A percentile compares a stretch with the other conserved stretches of the same genome.
phyloP scores from a whole-genome alignment of 2,113 vertebrate genomes.

The Gobiocypris rarus region DNA sequence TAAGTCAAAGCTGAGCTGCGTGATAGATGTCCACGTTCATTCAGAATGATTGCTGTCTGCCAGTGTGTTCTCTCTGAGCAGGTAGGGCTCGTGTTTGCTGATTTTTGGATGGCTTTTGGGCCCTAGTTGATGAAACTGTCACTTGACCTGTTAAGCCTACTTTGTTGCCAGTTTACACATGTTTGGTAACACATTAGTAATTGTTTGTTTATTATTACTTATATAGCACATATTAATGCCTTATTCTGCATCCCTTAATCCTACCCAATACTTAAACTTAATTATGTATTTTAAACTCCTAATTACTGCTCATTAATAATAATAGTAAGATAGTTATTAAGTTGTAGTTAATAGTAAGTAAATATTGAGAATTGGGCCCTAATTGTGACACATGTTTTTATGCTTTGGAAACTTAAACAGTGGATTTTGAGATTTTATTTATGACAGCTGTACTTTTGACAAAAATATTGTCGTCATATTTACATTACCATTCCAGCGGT shows the following conservation, averaged over 20 bases:
- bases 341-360: too few species aligned
- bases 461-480: background rate
- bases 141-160: background rate
- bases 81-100: background rate
- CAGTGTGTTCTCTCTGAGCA: constrained; percentile 22
- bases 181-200: too few species aligned
- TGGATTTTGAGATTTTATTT: too few species aligned
- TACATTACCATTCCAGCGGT: background rate
- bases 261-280: too few species aligned
- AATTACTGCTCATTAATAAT: too few species aligned
- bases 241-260: too few species aligned
- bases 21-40: background rate
- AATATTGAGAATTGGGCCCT: too few species aligned
- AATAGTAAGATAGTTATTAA: too few species aligned
- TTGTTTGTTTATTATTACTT: too few species aligned
- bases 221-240: too few species aligned
- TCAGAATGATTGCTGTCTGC: background rate
- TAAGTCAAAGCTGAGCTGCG: background rate
- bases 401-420: background rate
- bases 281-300: too few species aligned
- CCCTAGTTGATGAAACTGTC: background rate
- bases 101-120: background rate
- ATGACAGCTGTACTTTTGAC: background rate
- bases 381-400: background rate
- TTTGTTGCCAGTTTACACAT: background rate